phyloP scores from a whole-genome alignment of 2,888 invertebrate genomes.

The Petrophora chlorosata region DNA sequence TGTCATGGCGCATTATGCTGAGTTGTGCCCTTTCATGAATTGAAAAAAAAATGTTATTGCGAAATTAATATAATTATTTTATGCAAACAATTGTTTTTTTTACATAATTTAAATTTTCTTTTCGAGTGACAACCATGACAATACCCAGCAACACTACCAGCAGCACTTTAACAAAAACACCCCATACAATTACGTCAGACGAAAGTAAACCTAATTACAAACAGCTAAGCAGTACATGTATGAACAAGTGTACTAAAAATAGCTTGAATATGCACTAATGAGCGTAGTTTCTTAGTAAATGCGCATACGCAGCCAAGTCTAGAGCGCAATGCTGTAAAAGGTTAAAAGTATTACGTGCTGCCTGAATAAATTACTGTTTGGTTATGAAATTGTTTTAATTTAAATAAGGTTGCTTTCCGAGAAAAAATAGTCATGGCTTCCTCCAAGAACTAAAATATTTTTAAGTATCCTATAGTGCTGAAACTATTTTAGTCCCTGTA shows the following conservation, averaged over 20 bases:
- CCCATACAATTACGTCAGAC: constrained; percentile 9
- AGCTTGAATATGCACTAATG: constrained; percentile 47
- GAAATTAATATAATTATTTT: too few species aligned
- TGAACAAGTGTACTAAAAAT: constrained; percentile 47
- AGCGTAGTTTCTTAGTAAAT: constrained; percentile 50
- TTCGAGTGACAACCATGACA: constrained; percentile 7
- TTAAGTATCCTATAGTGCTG: too few species aligned
- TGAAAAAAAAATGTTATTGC: too few species aligned
- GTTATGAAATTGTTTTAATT: background rate
- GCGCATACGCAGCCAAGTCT: constrained; percentile 15
- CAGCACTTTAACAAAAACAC: background rate
- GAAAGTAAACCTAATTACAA: constrained; percentile 30
- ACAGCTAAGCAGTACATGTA: constrained; percentile 16
- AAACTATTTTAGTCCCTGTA: too few species aligned
- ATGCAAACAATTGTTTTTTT: too few species aligned
- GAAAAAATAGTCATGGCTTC: too few species aligned
- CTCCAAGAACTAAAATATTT: too few species aligned
- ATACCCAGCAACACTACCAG: constrained; percentile 3
- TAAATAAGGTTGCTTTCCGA: background rate
- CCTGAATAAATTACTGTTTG: background rate
- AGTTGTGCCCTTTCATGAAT: too few species aligned
- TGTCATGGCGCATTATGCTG: too few species aligned
- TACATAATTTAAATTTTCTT: too few species aligned
- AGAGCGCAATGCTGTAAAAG: constrained; percentile 20
- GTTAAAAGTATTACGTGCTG: constrained; percentile 13